Evolutionary conservation across 1,140 invertebrate species (phyloP), one percentile per base, ranked within the genome.

Genomic region (Bombus consobrinus): DNA sequence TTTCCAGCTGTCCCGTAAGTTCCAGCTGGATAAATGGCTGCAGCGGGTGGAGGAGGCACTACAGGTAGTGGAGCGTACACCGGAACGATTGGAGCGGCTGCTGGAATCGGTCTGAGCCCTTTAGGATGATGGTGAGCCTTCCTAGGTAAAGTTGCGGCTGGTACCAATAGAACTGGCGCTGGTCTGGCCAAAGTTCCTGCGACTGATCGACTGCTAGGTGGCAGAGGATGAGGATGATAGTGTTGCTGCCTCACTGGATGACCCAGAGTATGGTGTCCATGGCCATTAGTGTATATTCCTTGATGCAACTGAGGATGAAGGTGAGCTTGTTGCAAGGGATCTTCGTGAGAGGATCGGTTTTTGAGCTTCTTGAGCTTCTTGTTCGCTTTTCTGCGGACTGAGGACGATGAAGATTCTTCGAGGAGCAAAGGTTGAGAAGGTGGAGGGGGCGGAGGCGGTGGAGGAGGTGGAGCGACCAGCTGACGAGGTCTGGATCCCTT

Each of bases 401-500:
- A 93, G 6, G 89, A 92, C 4, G 88, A 76, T 0, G 89, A 87
- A 2, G 91, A 90, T 43, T 95, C 94, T 10, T 95, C 94, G 1
- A 91, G 32, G 13, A 94, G 76, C 8, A 96, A 93, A 1, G 94
- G 95, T 25, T 95, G 94, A 0, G 94, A 94, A 9, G 95, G 94
- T 91, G 96, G 96, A 28, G 96, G 95, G 0, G 96, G 96, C 3
- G 96, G 96, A 1, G 97, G 97, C 0, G 97, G 97, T 0, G 97
- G 97, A 0, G 97, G 98, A 41, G 98, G 98, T 6, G 98, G 98
- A 22, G 97, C 97, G 10, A 98, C 96, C 0, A 98, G 97, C 81
- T 97, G 98, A 15, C 98, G 96, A 0, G 98, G 98, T 72, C 98
- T 95, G 39, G 97, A 96, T 4, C 98, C 97, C 83, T 97, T 96